Percentiles rank a stretch among this genome's conserved stretches.
Conservation (phyloP, 1,140 invertebrate species). For the Saccostrea cuccullata region DNA sequence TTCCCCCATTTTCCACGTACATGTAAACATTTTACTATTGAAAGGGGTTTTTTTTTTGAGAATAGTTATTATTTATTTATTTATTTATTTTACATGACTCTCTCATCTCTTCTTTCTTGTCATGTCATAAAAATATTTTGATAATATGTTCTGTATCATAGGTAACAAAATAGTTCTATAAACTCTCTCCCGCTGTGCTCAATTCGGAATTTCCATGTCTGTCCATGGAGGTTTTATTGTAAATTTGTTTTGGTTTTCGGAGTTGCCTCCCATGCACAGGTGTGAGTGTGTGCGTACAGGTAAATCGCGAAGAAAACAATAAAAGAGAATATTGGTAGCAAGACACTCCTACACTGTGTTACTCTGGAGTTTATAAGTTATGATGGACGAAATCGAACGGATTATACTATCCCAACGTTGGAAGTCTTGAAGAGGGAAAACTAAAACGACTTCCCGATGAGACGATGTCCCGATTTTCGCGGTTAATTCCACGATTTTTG, state of each 20-base stretch:
- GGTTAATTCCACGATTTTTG: slow-evolving; percentile 67
- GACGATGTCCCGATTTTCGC: slow-evolving; percentile 58
- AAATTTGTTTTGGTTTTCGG: slow-evolving; percentile 25
- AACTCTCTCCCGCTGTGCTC: background rate
- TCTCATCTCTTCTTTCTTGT: too few relatives aligned
- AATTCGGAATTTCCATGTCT: background rate
- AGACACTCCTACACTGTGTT: slow-evolving; percentile 1
- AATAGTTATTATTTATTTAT: too few relatives aligned
- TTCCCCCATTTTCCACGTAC: too few relatives aligned
- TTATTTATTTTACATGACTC: too few relatives aligned
- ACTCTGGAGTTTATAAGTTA: slow-evolving; percentile 1
- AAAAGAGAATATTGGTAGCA: slow-evolving; percentile 17
- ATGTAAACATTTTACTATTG: too few relatives aligned
- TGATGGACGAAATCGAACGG: background rate
- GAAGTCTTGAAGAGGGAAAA: background rate
- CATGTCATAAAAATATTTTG: too few relatives aligned
- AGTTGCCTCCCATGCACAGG: slow-evolving; percentile 24
- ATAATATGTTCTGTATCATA: too few relatives aligned
- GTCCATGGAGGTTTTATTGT: background rate
- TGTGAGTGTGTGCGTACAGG: background rate
- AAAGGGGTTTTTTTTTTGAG: too few relatives aligned
- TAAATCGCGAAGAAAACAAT: slow-evolving; percentile 20
- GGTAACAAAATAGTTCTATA: too few relatives aligned
- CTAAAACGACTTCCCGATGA: background rate
- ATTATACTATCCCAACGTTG: background rate